Conservation (phyloP, 2,888 invertebrate species). For the Cataglyphis altisquamis region DNA sequence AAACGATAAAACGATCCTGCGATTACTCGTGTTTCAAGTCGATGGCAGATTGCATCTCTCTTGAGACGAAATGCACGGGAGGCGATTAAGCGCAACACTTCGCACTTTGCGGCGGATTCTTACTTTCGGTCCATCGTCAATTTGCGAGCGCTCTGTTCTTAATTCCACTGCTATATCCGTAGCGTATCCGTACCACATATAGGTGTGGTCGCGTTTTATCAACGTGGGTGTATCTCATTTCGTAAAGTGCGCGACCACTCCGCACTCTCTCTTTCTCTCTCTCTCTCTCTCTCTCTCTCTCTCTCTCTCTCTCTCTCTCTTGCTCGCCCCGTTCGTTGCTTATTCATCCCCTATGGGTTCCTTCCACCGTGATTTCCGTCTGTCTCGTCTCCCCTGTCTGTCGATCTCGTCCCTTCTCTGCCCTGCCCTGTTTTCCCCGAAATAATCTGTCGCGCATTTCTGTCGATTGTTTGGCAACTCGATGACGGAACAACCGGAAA, state of each 20-base stretch:
- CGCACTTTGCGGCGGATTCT: constrained; percentile 41
- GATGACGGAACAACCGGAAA: constrained; percentile 31
- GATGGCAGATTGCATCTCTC: constrained; percentile 35
- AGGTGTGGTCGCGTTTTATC: constrained; percentile 71
- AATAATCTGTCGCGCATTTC: constrained; percentile 56
- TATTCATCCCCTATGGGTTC: constrained; percentile 50
- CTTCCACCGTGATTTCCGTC: constrained; percentile 65
- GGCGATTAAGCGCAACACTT: constrained; percentile 28
- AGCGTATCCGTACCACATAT: constrained; percentile 42
- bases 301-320: constrained; percentile 32
- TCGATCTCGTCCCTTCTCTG: constrained; percentile 9
- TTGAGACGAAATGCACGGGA: constrained; percentile 31
- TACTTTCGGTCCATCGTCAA: constrained; percentile 22
- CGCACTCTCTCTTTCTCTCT: constrained; percentile 41
- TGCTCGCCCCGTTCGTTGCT: neutral
- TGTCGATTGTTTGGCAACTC: constrained; percentile 17
- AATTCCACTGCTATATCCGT: constrained; percentile 32
- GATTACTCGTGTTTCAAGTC: constrained; percentile 31
- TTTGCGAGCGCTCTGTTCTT: constrained; percentile 25
- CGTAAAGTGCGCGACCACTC: constrained; percentile 72
- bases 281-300: constrained; percentile 40
- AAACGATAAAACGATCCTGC: constrained; percentile 33
- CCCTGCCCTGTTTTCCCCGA: constrained; percentile 18
- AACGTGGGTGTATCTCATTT: constrained; percentile 74
- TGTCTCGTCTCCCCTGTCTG: constrained; percentile 18